Conservation (phyloP, 1,140 invertebrate species). For the Camponotus vicinus region DNA sequence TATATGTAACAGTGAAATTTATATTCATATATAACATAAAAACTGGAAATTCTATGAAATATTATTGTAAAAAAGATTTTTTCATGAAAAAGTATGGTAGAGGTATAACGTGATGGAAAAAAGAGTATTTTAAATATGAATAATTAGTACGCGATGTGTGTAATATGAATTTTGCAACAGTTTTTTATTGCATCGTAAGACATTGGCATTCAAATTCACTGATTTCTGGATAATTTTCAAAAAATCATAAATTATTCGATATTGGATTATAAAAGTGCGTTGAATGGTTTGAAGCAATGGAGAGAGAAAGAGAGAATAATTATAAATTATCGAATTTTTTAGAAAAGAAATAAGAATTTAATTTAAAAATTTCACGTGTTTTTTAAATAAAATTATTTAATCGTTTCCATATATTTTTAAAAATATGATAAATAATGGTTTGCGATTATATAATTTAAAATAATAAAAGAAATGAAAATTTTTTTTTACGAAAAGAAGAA, state of each 20-base stretch:
- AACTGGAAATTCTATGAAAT: constrained; percentile 38
- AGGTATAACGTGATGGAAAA: neutral
- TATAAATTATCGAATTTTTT: neutral
- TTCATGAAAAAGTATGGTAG: neutral
- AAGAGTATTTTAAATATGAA: neutral
- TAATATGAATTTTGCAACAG: constrained; percentile 32
- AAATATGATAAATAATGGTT: no score
- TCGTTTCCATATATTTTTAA: no score
- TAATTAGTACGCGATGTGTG: constrained; percentile 18
- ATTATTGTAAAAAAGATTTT: constrained; percentile 15
- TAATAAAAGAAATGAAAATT: no score
- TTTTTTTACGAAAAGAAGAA: no score
- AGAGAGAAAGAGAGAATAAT: neutral
- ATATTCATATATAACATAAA: constrained; percentile 29
- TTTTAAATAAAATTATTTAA: neutral
- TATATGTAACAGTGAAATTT: constrained; percentile 31
- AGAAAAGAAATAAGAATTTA: neutral
- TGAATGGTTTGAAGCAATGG: neutral
- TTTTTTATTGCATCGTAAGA: neutral
- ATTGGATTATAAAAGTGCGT: neutral
- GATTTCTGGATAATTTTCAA: neutral
- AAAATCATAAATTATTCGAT: neutral
- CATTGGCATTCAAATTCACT: neutral
- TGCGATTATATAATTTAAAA: no score
- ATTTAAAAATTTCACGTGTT: neutral